Evolutionary conservation across 2,888 invertebrate species (phyloP), one percentile per base, ranked within the genome.

Genomic region (Rhorus exstirpatorius): DNA sequence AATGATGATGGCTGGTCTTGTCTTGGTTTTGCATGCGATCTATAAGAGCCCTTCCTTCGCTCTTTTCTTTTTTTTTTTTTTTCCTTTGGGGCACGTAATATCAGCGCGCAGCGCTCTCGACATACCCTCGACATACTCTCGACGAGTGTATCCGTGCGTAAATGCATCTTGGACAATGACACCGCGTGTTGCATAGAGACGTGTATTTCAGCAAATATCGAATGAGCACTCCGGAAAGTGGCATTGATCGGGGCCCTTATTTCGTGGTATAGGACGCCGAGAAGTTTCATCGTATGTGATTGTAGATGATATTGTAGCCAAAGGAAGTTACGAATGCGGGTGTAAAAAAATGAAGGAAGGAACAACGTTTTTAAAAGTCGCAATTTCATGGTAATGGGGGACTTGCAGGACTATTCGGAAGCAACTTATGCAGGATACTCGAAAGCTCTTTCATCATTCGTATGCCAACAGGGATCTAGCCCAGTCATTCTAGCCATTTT

Each of bases 81-180:
- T 8, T 19, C 49, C 21, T 38, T n/a, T 38, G 14, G 17, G 38
- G 4, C 38, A 21, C 38, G 51, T 21, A 1, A 10, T 55, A 41
- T 24, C 41, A 10, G 70, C 70, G 41, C 26, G 26, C n/a, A n/a
- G n/a, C 51, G 38, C n/a, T 60, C 38, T 17, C 38, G 14, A 17
- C 19, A 1, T 10, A 2, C 21, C 17, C 14, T 63, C n/a, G n/a
- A n/a, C n/a, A n/a, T 55, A 12, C 58, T 53, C 38, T 55, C 46
- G 63, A 88, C 88, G 89, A 89, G 89, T 86, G 90, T 90, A 90
- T 89, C 88, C 91, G 91, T 91, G 91, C 91, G 90, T 91, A 90
- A 90, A 90, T 89, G 31, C 38, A 19, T 51, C 83, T 85, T 83
- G 83, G 77, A 65, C 83, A 85, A 86, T 85, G 84, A 85, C 82